Conservation (phyloP, 2,797 vertebrate genomes). For the Eulemur mongoz region DNA sequence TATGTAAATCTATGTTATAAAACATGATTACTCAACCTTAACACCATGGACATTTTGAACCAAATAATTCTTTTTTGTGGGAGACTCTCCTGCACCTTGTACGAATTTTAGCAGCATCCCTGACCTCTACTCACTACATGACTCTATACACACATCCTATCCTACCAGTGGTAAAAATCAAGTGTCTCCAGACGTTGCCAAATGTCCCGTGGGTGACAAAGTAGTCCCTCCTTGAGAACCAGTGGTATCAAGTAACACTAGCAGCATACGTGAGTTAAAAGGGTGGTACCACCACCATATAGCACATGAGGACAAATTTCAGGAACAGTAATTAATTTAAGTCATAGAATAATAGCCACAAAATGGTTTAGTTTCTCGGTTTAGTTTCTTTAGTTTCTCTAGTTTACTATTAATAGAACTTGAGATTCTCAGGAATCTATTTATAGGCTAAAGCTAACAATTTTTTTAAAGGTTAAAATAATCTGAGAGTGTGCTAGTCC, state of each 20-base stretch:
- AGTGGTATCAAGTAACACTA: not conserved
- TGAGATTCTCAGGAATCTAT: slow-evolving; percentile 39
- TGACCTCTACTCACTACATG: not conserved
- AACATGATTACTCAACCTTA: not conserved
- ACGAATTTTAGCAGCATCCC: not conserved
- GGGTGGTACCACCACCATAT: not conserved
- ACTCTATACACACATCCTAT: not conserved
- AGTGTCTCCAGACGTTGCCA: not conserved
- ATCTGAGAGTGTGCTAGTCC: slow-evolving; percentile 6
- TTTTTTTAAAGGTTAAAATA: slow-evolving; percentile 20
- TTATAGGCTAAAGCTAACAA: slow-evolving; percentile 45
- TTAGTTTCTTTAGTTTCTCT: no score
- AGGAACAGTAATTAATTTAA: not conserved
- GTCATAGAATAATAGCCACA: not conserved
- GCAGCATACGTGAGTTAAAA: not conserved
- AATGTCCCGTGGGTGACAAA: not conserved
- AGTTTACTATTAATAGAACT: slow-evolving; percentile 56
- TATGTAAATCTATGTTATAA: not conserved
- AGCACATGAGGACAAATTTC: not conserved
- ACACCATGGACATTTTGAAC: not conserved
- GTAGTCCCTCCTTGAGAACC: not conserved
- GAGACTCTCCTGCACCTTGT: not conserved
- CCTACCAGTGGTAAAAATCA: no score
- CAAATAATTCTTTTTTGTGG: not conserved
- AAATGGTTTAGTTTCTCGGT: slow-evolving; percentile 16